Evolutionary conservation across 2,888 invertebrate species (phyloP), one percentile per base, ranked within the genome.

Genomic region (Agrotis exclamationis): DNA sequence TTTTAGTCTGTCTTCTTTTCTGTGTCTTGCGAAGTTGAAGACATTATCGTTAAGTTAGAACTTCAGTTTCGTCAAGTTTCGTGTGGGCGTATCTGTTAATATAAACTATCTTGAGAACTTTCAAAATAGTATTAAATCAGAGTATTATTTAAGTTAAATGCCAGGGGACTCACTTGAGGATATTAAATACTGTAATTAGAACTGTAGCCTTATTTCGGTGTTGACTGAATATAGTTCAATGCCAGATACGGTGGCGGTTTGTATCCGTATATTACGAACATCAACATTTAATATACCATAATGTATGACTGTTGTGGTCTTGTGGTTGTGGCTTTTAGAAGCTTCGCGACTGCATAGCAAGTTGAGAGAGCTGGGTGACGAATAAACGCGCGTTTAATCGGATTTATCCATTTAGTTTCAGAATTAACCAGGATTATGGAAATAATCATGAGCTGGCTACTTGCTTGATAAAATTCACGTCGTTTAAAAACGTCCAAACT

Each of bases 191-290:
- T 70, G 54, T 63, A 77, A 70, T 77, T 77, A 70, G 63, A 77
- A 75, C 20, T 24, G 63, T 53, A 57, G 47, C 44, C 20, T 70
- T 70, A 77, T 70, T 75, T 70, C 48, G 53, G 58, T 54, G n/a
- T 44, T 70, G 57, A 62, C 16, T 33, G 51, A 58, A 75, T 70
- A 63, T 75, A 74, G 74, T 74, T 77, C 77, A 74, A 74, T 70
- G 74, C 48, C 77, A 76, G 78, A 71, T 72, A 63, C 39, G 73
- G 53, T 63, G 60, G 22, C 48, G 24, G 45, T 33, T 20, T 60
- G 58, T 65, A 39, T 39, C 39, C 39, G 44, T 56, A 20, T 62
- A 67, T 57, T 60, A 74, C 66, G 47, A 53, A 50, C 13, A 48
- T 16, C 24, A 63, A 50, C 58, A 58, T 63, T 76, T 45, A 71